Evolutionary conservation across 2,888 invertebrate genomes (phyloP), one percentile per base, ranked within the genome.

Genomic region (Epirrhoe alternata): DNA sequence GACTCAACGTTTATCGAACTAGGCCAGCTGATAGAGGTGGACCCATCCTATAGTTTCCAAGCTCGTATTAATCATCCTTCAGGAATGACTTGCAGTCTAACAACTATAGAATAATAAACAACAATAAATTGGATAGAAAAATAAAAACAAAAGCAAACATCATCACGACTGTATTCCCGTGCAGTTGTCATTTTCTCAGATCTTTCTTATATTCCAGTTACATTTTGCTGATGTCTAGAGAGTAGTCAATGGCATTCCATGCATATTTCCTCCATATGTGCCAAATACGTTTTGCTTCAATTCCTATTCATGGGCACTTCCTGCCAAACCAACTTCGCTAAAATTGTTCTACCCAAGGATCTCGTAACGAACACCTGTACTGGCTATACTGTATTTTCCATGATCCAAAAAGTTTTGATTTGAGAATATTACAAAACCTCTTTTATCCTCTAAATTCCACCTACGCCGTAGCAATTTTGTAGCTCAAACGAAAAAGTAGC

Each of bases 21-120:
- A 12, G 38, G 38, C 12, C 38, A 42, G 12, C 12, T 42, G 33
- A 7, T 33, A 1, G 64, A 53, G 47, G 53, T 33, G 49, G 35
- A 66, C 66, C 70, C 51, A 71, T 71, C 75, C 73, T 74, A 76
- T 73, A 75, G 69, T 71, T 73, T 68, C 69, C 64, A 66, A 66
- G n/a, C n/a, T n/a, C n/a, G n/a, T 75, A 83, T 82, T 82, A 82
- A 82, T 81, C 81, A 81, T 75, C 72, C 73, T 61, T 57, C 59
- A 69, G 74, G 70, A 71, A 72, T 82, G 83, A 83, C 78, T 82
- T 75, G 81, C 77, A n/a, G n/a, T n/a, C n/a, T n/a, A n/a, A n/a
- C n/a, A n/a, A n/a, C n/a, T n/a, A n/a, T n/a, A n/a, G n/a, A n/a
- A n/a, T n/a, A 24, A 24, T 24, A 3, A 72, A 49, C 65, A 65